These are phyloP conservation scores for Ylistrum balloti DNA, from an alignment of 1,140 invertebrate genomes.

Conservation along the genomic window DNA sequence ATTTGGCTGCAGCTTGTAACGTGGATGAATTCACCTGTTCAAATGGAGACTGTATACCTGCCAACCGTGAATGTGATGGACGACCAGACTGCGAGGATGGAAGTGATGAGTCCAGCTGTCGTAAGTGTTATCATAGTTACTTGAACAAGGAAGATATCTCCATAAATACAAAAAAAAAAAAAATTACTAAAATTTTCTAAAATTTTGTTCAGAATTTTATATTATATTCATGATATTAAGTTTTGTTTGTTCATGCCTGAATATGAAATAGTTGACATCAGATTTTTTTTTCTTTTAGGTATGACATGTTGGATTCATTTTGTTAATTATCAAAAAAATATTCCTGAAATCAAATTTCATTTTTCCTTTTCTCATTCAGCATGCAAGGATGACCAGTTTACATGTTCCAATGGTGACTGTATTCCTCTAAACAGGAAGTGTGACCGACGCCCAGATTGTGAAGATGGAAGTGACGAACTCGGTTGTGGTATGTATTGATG, in stretches of 20 bases:
- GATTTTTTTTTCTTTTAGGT: too few relatives aligned
- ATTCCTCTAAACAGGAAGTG: slow-evolving; percentile 17
- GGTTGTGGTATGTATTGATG: neutral
- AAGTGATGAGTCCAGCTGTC: slow-evolving; percentile 88
- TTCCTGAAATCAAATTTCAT: too few relatives aligned
- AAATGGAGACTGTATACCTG: slow-evolving; percentile 93
- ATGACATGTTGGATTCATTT: too few relatives aligned
- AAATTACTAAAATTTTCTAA: too few relatives aligned
- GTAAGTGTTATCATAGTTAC: slow-evolving; percentile 62
- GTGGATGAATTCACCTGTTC: slow-evolving; percentile 93
- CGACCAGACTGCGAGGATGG: slow-evolving; percentile 93
- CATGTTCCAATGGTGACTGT: slow-evolving; percentile 45
- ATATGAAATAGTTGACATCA: too few relatives aligned
- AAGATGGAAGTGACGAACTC: slow-evolving; percentile 49
- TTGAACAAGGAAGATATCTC: too few relatives aligned
- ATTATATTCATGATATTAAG: too few relatives aligned
- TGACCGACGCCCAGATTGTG: slow-evolving; percentile 52
- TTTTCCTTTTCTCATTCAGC: neutral
- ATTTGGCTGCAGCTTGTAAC: slow-evolving; percentile 84
- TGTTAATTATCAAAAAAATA: too few relatives aligned
- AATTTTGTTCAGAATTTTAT: too few relatives aligned
- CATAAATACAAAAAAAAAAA: too few relatives aligned
- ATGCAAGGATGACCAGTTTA: neutral
- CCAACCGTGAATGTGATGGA: slow-evolving; percentile 88
- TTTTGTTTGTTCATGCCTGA: too few relatives aligned